Evolutionary conservation across 2,113 vertebrate species (phyloP).

Genomic region (Hypomesus transpacificus): DNA sequence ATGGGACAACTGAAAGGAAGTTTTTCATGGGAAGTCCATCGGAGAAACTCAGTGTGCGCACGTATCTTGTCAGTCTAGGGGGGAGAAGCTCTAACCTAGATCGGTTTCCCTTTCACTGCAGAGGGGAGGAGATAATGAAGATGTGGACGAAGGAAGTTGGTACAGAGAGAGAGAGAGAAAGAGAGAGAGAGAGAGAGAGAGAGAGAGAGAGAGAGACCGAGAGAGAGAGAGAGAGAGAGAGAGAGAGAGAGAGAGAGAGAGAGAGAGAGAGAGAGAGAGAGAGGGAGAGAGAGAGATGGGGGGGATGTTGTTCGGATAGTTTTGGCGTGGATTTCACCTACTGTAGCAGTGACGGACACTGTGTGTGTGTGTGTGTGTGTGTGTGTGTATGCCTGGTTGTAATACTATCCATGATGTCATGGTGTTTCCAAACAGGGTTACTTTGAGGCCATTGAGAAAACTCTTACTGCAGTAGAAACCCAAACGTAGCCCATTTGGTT

Average conservation of each 20-base stretch:
- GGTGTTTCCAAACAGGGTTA: constrained; percentile 25
- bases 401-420: constrained; percentile 42
- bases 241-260: background rate
- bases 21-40: too few species aligned
- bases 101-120: background rate
- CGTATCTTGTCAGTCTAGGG: background rate
- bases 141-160: too few species aligned
- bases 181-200: background rate
- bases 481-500: background rate
- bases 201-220: background rate
- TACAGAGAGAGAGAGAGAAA: constrained; percentile 4
- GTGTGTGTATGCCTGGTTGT: constrained; percentile 10
- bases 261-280: background rate
- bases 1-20: background rate
- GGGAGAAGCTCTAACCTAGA: background rate
- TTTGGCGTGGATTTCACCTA: background rate
- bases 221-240: constrained; percentile 5
- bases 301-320: too few species aligned
- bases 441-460: constrained; percentile 2
- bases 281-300: background rate
- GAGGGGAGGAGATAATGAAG: background rate
- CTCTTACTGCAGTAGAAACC: background rate
- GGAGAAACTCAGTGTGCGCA: background rate
- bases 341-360: background rate
- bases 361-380: background rate